These are phyloP conservation scores for Callospermophilus lateralis DNA, from an alignment of 2,113 vertebrate genomes.

Conservation along the genomic window DNA sequence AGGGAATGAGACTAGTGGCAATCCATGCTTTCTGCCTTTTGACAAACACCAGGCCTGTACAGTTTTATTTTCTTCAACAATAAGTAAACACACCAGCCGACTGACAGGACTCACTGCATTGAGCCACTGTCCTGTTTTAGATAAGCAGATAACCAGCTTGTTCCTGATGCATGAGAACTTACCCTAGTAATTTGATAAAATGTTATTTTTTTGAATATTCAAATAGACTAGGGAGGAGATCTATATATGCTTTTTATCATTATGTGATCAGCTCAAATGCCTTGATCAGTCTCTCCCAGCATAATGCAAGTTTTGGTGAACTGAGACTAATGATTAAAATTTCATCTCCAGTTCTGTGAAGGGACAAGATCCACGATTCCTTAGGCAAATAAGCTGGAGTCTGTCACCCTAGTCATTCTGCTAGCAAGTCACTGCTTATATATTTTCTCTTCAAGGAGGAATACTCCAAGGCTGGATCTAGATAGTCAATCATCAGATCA, in stretches of 20 bases:
- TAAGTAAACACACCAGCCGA: background rate
- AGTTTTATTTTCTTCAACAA: constrained; percentile 8
- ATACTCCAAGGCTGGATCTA: background rate
- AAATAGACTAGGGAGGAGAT: background rate
- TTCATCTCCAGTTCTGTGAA: background rate
- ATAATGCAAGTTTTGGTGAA: background rate
- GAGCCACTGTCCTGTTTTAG: too few species aligned
- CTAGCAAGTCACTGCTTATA: background rate
- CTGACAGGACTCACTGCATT: too few species aligned
- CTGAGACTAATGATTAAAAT: background rate
- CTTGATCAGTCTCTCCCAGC: background rate
- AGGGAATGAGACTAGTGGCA: background rate
- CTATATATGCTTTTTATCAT: background rate
- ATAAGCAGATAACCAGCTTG: background rate
- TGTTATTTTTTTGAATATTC: background rate
- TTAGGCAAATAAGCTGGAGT: background rate
- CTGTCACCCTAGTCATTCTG: background rate
- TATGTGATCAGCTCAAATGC: background rate
- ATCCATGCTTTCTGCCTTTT: background rate
- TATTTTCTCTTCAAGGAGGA: background rate
- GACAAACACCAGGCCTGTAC: background rate
- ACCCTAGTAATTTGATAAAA: background rate
- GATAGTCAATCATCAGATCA: background rate
- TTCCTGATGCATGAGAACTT: background rate
- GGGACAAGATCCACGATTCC: background rate